Percentiles rank a stretch among this genome's conserved stretches.
Evolutionary conservation across 2,888 invertebrate genomes (phyloP).

Genomic region (Hydroisotoma schaefferi): DNA sequence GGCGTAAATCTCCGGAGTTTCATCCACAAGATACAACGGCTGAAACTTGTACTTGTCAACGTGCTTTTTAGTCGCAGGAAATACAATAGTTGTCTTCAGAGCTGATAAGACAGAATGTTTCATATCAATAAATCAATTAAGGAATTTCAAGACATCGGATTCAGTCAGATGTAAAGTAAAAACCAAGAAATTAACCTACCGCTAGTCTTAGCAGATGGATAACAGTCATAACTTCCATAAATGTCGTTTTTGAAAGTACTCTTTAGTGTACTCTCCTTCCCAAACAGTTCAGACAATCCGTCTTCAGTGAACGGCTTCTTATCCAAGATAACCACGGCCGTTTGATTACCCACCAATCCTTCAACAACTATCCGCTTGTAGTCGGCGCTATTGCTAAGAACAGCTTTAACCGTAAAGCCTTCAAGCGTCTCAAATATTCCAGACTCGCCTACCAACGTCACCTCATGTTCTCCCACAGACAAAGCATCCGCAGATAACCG

Average conservation of each 20-base stretch:
- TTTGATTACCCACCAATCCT: conserved; percentile 64
- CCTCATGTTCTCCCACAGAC: background rate
- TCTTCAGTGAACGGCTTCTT: conserved; percentile 73
- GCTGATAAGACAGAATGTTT: conserved; percentile 57
- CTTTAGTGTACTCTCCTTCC: conserved; percentile 59
- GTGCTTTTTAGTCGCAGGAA: conserved; percentile 90
- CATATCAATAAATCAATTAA: conserved; percentile 10
- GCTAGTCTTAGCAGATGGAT: conserved; percentile 61
- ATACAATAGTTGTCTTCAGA: conserved; percentile 82
- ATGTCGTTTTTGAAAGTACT: conserved; percentile 76
- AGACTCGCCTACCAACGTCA: background rate
- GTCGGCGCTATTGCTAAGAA: conserved; percentile 69
- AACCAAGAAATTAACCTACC: conserved; percentile 54
- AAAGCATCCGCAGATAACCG: background rate
- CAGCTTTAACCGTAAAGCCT: conserved; percentile 63
- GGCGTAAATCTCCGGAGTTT: conserved; percentile 78
- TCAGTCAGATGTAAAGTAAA: no score
- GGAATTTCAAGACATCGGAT: conserved; percentile 10
- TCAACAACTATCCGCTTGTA: conserved; percentile 68
- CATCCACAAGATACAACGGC: conserved; percentile 70
- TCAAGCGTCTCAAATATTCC: conserved; percentile 56
- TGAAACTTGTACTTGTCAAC: conserved; percentile 79
- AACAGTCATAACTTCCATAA: conserved; percentile 76
- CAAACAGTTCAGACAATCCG: conserved; percentile 58
- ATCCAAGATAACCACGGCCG: conserved; percentile 72